Evolutionary conservation across 2,113 vertebrate genomes (phyloP).

Genomic region (Erythrocercus mccallii): DNA sequence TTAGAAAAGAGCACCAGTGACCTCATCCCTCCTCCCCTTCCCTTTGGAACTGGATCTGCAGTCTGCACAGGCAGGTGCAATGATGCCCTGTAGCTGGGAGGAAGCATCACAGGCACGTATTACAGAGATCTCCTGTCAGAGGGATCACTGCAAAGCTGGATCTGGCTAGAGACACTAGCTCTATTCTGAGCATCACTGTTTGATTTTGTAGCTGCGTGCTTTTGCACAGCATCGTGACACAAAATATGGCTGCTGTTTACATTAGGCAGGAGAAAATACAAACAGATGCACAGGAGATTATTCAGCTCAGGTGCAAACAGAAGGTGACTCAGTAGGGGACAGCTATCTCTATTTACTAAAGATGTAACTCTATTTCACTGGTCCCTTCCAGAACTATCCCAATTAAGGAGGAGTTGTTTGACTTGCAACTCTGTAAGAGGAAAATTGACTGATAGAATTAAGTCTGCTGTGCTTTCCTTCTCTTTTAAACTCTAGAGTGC

Average conservation of each 20-base stretch:
- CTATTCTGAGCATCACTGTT: neutral
- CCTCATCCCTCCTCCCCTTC: neutral
- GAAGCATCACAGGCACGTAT: neutral
- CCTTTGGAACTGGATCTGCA: neutral
- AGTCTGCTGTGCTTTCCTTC: neutral
- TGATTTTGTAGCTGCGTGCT: neutral
- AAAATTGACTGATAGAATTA: neutral
- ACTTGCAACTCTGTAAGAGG: neutral
- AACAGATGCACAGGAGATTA: conserved; percentile 3
- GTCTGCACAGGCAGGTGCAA: neutral
- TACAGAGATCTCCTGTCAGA: neutral
- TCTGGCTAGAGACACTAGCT: neutral
- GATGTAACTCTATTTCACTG: neutral
- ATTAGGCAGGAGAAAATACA: neutral
- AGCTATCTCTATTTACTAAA: neutral
- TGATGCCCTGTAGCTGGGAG: neutral
- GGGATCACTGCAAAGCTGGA: neutral
- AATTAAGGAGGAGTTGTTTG: neutral
- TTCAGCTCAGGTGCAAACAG: conserved; percentile 35
- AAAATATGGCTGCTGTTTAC: neutral
- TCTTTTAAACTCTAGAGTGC: neutral
- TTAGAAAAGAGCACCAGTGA: conserved; percentile 18
- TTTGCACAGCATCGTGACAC: neutral
- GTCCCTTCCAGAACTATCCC: neutral
- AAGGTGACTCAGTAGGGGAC: conserved; percentile 15